Base-by-base conservation (phyloP, 2,888 invertebrate species). In the Diarsia brunnea region DNA sequence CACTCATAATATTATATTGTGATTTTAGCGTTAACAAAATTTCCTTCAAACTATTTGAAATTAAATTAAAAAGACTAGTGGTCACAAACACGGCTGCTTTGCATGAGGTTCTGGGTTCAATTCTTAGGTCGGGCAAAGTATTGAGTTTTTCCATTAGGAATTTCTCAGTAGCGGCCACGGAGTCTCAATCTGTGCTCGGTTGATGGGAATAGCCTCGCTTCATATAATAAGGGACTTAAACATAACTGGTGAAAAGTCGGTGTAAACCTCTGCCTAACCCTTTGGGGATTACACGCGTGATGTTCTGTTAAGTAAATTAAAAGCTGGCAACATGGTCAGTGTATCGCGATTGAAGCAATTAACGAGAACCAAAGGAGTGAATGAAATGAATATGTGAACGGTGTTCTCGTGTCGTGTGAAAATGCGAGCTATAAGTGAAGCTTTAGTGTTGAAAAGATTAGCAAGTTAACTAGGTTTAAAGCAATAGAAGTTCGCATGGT, bases 341-440 rank as follows among this genome's bases (percentile, higher is more conserved):
- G 81, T 64, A 53, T 71, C 75, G 86, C 79, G 82, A 88, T 87
- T 82, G 82, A 85, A 90, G 88, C 88, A 91, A 92, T 92, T 88
- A 92, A 86, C 84, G 84, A 75, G 84, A 86, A 81, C 87, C 88
- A 89, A 88, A 89, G 86, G 85, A 87, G 81, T 84, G 82, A 82
- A 88, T 74, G 84, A 79, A 79, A 85, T 79, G 75, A 81, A 82
- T 75, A 75, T 68, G 49, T 79, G 43, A 71, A 31, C 12, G 53
- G 63, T 53, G 63, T 49, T 49, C 31, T 53, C 53, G 16, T 43
- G 21, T n/a, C 12, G n/a, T 55, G 49, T 55, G 55, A 14, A 43
- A 24, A 64, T 16, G n/a, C n/a, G 43, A 63, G 16, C 7, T 49
- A 7, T 31, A 21, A 1, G 12, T 77, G 43, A 45, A 60, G 27